Evolutionary conservation across 2,797 vertebrate species (phyloP).

Genomic region (Rachycentron canadum): DNA sequence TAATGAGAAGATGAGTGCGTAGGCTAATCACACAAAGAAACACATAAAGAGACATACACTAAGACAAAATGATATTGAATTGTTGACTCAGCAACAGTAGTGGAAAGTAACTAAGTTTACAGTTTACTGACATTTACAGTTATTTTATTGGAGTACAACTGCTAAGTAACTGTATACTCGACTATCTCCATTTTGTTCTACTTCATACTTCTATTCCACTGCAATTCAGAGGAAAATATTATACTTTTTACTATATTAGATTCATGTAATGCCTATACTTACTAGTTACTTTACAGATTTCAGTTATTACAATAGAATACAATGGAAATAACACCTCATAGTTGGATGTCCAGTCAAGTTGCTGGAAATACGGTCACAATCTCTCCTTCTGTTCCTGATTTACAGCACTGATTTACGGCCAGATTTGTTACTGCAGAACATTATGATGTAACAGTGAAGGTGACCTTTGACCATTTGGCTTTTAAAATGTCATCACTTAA

Average conservation of each 20-base stretch:
- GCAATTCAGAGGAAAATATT: not conserved
- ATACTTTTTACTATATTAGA: not conserved
- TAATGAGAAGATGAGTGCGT: not conserved
- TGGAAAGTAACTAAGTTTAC: not conserved
- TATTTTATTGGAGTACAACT: no score
- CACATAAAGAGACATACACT: not conserved
- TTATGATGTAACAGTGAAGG: not conserved
- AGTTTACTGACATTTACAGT: no score
- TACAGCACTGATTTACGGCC: not conserved
- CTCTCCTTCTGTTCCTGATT: not conserved
- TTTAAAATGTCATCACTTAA: not conserved
- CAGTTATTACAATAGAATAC: not conserved
- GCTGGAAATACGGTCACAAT: not conserved
- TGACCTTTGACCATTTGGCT: conserved; percentile 3
- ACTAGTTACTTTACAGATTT: no score
- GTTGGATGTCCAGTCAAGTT: not conserved
- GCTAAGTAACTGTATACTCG: not conserved
- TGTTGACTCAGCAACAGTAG: not conserved
- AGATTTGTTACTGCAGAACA: not conserved
- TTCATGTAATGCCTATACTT: no score
- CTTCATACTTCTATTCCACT: not conserved
- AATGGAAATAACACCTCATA: not conserved
- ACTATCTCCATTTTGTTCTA: not conserved
- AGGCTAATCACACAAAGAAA: not conserved
- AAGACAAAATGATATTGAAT: not conserved